phyloP scores from a whole-genome alignment of 1,140 invertebrate genomes.

The Drosophila lini region DNA sequence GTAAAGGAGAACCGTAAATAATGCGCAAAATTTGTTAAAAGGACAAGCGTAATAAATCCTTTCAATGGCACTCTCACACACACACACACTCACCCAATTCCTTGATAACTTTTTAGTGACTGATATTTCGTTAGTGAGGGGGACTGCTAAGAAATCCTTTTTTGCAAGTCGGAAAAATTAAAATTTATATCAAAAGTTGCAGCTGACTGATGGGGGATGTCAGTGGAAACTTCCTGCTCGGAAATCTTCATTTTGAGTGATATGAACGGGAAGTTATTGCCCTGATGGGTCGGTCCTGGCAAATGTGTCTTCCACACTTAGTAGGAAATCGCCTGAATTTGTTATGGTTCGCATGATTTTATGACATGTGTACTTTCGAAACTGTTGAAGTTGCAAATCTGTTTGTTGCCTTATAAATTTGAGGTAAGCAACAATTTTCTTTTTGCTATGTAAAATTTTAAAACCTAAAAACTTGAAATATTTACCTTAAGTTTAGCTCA shows the following conservation, averaged over 20 bases:
- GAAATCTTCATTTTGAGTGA: slow-evolving; percentile 50
- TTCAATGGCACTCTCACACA: slow-evolving; percentile 61
- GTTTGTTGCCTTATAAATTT: slow-evolving; percentile 5
- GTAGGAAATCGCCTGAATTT: slow-evolving; percentile 27
- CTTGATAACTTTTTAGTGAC: slow-evolving; percentile 78
- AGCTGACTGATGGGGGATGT: slow-evolving; percentile 41
- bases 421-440: background rate
- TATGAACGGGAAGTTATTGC: slow-evolving; percentile 50
- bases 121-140: slow-evolving; percentile 57
- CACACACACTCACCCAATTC: slow-evolving; percentile 50
- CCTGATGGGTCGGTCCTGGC: slow-evolving; percentile 11
- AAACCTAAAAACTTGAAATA: background rate
- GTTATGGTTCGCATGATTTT: slow-evolving; percentile 7
- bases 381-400: slow-evolving; percentile 19
- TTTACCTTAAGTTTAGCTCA: slow-evolving; percentile 6
- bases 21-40: slow-evolving; percentile 82
- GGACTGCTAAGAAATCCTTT: slow-evolving; percentile 40
- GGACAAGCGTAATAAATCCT: slow-evolving; percentile 80
- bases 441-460: background rate
- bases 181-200: slow-evolving; percentile 67
- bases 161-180: slow-evolving; percentile 57
- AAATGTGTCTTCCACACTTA: slow-evolving; percentile 14
- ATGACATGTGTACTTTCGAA: slow-evolving; percentile 17
- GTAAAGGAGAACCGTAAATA: slow-evolving; percentile 62
- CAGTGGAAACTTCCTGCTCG: slow-evolving; percentile 28